These are phyloP conservation scores for Polydrusus tereticollis DNA, from an alignment of 2,888 invertebrate genomes.

Conservation along the genomic window DNA sequence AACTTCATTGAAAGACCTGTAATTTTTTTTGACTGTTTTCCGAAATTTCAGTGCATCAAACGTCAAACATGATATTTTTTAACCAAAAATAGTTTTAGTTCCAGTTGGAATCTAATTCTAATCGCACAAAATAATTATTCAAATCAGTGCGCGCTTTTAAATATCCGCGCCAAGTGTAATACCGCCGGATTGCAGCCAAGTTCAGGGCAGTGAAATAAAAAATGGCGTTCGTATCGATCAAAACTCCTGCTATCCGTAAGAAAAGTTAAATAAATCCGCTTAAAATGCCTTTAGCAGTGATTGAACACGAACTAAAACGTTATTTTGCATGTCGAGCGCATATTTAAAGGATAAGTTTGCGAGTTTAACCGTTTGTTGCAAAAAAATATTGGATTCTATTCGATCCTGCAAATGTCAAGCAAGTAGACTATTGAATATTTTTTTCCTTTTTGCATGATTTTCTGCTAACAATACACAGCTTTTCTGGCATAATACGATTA, in stretches of 20 bases:
- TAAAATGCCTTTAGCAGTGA: slow-evolving; percentile 54
- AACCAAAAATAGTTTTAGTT: slow-evolving; percentile 19
- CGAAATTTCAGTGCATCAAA: slow-evolving; percentile 30
- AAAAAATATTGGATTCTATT: slow-evolving; percentile 33
- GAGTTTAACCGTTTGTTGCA: slow-evolving; percentile 32
- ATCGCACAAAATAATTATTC: background rate
- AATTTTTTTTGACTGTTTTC: slow-evolving; percentile 5
- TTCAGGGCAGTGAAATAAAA: slow-evolving; percentile 58
- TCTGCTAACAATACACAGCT: slow-evolving; percentile 22
- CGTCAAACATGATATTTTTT: slow-evolving; percentile 22
- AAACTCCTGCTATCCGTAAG: slow-evolving; percentile 64
- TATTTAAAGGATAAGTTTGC: slow-evolving; percentile 27
- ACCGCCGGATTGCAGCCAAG: slow-evolving; percentile 43
- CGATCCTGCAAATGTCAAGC: slow-evolving; percentile 45
- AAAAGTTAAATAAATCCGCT: slow-evolving; percentile 59
- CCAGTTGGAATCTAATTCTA: slow-evolving; percentile 4
- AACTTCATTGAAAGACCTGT: background rate
- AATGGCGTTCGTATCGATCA: slow-evolving; percentile 66
- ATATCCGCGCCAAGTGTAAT: slow-evolving; percentile 15
- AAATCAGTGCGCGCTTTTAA: slow-evolving; percentile 13
- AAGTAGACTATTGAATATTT: slow-evolving; percentile 45
- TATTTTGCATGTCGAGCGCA: slow-evolving; percentile 54
- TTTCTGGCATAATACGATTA: slow-evolving; percentile 5
- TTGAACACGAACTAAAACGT: slow-evolving; percentile 52
- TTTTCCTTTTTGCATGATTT: slow-evolving; percentile 41